phyloP scores from a whole-genome alignment of 2,888 invertebrate species.

The Alentia gelatinosa region DNA sequence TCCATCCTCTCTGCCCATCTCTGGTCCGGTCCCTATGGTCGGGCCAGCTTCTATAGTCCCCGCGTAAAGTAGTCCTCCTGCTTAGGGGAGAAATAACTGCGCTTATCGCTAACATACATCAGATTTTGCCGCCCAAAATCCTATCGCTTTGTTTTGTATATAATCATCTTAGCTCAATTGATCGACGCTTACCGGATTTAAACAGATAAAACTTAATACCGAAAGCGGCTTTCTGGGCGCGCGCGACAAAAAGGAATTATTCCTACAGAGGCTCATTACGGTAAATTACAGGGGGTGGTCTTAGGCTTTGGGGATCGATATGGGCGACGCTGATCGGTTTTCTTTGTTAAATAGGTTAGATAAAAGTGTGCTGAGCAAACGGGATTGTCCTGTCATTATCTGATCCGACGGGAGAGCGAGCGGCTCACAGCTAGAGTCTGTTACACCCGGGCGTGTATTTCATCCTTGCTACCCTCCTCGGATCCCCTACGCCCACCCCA shows the following conservation, averaged over 20 bases:
- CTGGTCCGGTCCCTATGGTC: not conserved
- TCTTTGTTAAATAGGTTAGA: constrained; percentile 49
- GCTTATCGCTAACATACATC: constrained; percentile 49
- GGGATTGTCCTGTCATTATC: constrained; percentile 47
- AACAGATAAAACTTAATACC: constrained; percentile 57
- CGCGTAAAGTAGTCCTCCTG: not conserved
- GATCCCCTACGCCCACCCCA: not conserved
- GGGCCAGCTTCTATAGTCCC: not conserved
- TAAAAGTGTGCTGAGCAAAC: constrained; percentile 50
- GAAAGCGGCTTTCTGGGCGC: constrained; percentile 46
- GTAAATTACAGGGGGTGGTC: constrained; percentile 52
- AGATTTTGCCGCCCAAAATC: constrained; percentile 25
- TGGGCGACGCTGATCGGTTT: constrained; percentile 7
- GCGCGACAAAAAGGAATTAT: constrained; percentile 56
- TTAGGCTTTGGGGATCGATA: constrained; percentile 53
- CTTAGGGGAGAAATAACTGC: not conserved
- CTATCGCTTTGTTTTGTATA: constrained; percentile 55
- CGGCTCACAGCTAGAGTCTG: not conserved
- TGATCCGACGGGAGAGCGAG: not conserved
- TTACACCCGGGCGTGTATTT: not conserved
- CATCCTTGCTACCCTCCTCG: not conserved
- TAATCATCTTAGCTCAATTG: constrained; percentile 57
- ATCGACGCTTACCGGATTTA: constrained; percentile 54
- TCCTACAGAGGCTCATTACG: constrained; percentile 52
- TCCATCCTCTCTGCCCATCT: not conserved